These are phyloP conservation scores for Stictocephala bisonia DNA, from an alignment of 2,888 invertebrate genomes.

Conservation along the genomic window DNA sequence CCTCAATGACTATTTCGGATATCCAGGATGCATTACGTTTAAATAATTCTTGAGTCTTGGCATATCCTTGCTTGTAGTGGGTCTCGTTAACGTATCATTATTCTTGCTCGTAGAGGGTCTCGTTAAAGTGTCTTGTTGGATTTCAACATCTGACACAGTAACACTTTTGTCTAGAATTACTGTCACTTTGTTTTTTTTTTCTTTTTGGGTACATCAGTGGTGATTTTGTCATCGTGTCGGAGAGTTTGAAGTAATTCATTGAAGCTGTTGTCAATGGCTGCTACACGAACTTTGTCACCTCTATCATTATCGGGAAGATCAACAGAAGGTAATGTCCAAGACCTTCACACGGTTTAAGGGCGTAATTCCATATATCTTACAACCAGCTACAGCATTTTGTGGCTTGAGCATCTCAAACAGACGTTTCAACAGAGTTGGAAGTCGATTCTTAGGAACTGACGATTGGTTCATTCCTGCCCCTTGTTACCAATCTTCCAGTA, in stretches of 20 bases:
- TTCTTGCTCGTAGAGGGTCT: no score
- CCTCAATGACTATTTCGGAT: no score
- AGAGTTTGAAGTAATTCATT: slow-evolving; percentile 34
- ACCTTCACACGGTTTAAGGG: slow-evolving; percentile 44
- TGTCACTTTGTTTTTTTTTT: slow-evolving; percentile 38
- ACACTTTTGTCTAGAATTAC: slow-evolving; percentile 41
- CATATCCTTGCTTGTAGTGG: no score
- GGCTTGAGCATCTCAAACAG: slow-evolving; percentile 44
- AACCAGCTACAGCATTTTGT: slow-evolving; percentile 44
- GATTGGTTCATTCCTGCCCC: slow-evolving; percentile 31
- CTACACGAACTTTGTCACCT: neutral
- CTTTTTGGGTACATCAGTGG: no score
- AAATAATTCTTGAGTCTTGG: no score
- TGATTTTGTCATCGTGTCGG: slow-evolving; percentile 38
- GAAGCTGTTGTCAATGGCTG: slow-evolving; percentile 19
- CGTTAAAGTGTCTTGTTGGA: no score
- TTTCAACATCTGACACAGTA: no score
- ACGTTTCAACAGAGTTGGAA: slow-evolving; percentile 46
- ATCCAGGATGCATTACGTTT: no score
- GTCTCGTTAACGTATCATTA: no score
- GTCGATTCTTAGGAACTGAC: slow-evolving; percentile 47
- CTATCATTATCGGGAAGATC: neutral
- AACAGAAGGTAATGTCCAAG: slow-evolving; percentile 39
- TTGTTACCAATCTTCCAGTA: slow-evolving; percentile 53
- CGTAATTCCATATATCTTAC: slow-evolving; percentile 43